Percentiles rank a stretch among this genome's conserved stretches.
phyloP scores from a whole-genome alignment of 2,797 vertebrate genomes.

The Urophycis tenuis region DNA sequence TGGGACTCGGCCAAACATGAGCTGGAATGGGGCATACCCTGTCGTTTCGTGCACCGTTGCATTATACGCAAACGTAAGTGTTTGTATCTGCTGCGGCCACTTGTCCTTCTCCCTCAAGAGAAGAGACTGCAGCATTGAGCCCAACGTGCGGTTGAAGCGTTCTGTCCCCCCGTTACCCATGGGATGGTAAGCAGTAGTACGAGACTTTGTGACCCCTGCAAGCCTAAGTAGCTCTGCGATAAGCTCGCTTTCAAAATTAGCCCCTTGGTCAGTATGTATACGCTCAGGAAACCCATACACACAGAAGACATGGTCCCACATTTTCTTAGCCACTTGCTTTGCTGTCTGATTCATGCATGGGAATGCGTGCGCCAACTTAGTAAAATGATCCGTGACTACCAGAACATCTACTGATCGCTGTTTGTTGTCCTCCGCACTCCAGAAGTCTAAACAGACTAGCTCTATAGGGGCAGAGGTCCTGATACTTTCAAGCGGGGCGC shows the following conservation, averaged over 20 bases:
- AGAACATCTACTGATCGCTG: constrained; percentile 22
- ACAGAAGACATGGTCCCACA: too few species aligned
- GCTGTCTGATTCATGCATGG: too few species aligned
- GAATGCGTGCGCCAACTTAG: not conserved
- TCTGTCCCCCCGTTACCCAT: too few species aligned
- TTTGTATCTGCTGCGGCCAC: not conserved
- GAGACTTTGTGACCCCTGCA: too few species aligned
- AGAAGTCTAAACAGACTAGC: constrained; percentile 34
- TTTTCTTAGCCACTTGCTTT: too few species aligned
- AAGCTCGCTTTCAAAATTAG: too few species aligned
- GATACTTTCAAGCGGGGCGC: constrained; percentile 23
- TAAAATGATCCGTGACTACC: constrained; percentile 34
- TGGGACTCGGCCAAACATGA: constrained; percentile 13
- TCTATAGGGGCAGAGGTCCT: constrained; percentile 21
- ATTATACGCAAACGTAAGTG: constrained; percentile 22
- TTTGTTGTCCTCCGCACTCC: constrained; percentile 22
- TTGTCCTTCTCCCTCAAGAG: not conserved
- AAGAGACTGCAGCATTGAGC: constrained; percentile 18
- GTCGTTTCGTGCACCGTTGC: constrained; percentile 12
- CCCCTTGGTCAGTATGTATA: not conserved
- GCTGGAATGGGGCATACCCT: constrained; percentile 4
- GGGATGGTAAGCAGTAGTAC: too few species aligned
- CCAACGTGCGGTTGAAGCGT: too few species aligned
- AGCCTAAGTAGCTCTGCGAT: too few species aligned
- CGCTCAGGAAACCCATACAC: too few species aligned